Conservation (phyloP, 2,797 vertebrate species). For the Microchirus variegatus region DNA sequence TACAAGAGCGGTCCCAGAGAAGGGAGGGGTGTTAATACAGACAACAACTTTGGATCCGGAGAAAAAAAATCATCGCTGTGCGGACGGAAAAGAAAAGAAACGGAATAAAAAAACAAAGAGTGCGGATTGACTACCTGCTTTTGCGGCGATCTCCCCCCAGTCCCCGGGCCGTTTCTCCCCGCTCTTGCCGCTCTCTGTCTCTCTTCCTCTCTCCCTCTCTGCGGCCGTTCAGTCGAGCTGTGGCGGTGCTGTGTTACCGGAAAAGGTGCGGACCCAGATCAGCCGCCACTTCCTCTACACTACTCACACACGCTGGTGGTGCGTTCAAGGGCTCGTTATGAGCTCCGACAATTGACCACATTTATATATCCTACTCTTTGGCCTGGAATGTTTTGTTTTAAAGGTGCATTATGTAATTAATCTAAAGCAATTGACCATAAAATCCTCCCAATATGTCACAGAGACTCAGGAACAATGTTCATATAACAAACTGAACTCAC, state of each 20-base stretch:
- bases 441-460: too few species aligned
- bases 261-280: slow-evolving; percentile 87
- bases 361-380: too few species aligned
- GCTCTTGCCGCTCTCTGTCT: slow-evolving; percentile 67
- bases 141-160: slow-evolving; percentile 59
- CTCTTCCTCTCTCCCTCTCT: slow-evolving; percentile 46
- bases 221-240: slow-evolving; percentile 60
- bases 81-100: slow-evolving; percentile 2
- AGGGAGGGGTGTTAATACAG: slow-evolving; percentile 83
- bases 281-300: slow-evolving; percentile 84
- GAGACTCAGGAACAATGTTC: too few species aligned
- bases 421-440: too few species aligned
- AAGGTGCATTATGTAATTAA: too few species aligned
- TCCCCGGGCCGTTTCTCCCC: slow-evolving; percentile 72
- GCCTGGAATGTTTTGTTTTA: too few species aligned
- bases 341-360: slow-evolving; percentile 24
- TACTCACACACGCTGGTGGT: slow-evolving; percentile 58
- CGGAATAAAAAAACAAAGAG: not conserved
- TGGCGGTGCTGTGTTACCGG: slow-evolving; percentile 82
- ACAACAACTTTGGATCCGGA: slow-evolving; percentile 79
- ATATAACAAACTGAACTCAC: too few species aligned
- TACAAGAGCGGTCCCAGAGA: slow-evolving; percentile 79
- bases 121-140: slow-evolving; percentile 58
- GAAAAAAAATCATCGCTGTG: slow-evolving; percentile 36
- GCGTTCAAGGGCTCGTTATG: slow-evolving; percentile 23